These are phyloP conservation scores for Aspidapion aeneum DNA, from an alignment of 2,888 invertebrate species.

Conservation along the genomic window DNA sequence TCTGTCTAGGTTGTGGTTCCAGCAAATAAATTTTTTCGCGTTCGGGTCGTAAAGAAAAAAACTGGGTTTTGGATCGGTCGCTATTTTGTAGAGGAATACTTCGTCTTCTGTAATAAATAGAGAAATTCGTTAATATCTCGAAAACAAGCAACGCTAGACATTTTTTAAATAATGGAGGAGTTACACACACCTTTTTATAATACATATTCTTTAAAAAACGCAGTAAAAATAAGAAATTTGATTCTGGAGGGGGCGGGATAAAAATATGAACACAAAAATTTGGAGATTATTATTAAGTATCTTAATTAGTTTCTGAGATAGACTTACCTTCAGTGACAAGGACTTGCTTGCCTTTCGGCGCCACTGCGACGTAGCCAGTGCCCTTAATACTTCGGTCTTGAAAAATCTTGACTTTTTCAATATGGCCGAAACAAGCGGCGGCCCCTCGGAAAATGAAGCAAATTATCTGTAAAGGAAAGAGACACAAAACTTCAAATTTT, in stretches of 20 bases:
- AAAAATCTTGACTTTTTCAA: background rate
- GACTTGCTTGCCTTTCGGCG: background rate
- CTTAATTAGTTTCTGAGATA: no score
- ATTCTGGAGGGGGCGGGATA: no score
- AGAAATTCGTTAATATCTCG: background rate
- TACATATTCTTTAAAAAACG: no score
- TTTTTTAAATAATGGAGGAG: no score
- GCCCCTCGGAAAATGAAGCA: background rate
- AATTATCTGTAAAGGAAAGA: background rate
- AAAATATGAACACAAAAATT: no score
- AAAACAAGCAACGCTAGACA: no score
- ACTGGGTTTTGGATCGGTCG: conserved; percentile 16
- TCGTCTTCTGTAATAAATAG: background rate
- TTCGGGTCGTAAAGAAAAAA: conserved; percentile 37
- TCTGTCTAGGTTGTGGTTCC: conserved; percentile 25
- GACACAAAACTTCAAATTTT: no score
- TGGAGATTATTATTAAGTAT: no score
- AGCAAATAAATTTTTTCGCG: conserved; percentile 39
- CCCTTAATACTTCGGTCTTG: background rate
- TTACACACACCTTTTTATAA: no score
- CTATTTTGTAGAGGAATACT: conserved; percentile 24
- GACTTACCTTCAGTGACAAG: background rate
- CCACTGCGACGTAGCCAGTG: background rate
- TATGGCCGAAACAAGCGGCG: background rate
- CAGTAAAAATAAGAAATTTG: no score